Evolutionary conservation across 2,113 vertebrate genomes (phyloP).

Genomic region (Muntiacus muntjak): DNA sequence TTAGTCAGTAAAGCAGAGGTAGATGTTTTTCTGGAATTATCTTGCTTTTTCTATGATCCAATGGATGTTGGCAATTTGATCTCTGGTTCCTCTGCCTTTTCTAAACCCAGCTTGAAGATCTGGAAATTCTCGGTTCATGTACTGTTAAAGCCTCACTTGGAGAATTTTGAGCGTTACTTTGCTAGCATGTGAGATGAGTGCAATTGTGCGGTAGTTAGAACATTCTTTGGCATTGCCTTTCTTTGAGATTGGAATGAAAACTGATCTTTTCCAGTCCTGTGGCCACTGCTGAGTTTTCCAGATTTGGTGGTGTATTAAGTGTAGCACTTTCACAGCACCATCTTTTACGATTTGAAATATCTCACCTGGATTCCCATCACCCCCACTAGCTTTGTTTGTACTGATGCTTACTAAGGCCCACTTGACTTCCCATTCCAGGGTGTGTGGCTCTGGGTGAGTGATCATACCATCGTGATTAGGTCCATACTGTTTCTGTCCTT

Average conservation of each 20-base stretch:
- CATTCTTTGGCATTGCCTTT: neutral
- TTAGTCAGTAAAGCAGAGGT: neutral
- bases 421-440: neutral
- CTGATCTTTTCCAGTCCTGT: neutral
- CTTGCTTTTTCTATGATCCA: neutral
- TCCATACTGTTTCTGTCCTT: neutral
- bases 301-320: neutral
- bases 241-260: neutral
- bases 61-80: neutral
- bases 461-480: neutral
- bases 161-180: neutral
- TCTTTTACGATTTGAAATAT: neutral
- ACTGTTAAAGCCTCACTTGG: neutral
- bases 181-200: neutral
- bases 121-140: fast-evolving
- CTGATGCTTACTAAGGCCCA: neutral
- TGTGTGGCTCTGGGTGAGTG: neutral
- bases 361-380: neutral
- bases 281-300: neutral
- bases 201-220: neutral
- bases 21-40: neutral
- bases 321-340: neutral
- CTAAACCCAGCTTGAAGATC: neutral
- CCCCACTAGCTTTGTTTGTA: neutral
- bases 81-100: neutral